Conservation (phyloP, 2,888 invertebrate genomes). For the Megalurothrips usitatus region DNA sequence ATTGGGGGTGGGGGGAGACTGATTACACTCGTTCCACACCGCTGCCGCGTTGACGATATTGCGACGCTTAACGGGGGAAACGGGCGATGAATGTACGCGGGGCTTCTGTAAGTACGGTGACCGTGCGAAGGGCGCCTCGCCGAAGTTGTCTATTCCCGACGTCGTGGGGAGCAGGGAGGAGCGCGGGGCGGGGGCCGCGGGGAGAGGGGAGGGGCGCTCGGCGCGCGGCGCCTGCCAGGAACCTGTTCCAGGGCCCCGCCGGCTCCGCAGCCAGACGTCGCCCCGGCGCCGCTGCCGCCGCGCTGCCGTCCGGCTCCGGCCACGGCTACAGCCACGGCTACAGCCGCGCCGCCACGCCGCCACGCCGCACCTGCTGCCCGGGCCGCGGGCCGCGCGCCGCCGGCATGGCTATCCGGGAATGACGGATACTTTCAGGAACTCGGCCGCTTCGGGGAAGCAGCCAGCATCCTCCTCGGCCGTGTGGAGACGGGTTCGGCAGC, state of each 20-base stretch:
- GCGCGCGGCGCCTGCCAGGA: background rate
- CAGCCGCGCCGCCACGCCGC: background rate
- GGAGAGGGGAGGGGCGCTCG: background rate
- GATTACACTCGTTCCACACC: too few species aligned
- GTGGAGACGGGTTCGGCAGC: background rate
- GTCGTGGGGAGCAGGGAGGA: background rate
- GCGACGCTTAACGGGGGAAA: too few species aligned
- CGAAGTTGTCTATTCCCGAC: background rate
- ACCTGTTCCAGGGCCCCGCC: too few species aligned
- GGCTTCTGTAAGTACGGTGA: background rate
- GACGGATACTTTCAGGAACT: slow-evolving; percentile 15
- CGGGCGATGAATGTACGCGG: too few species aligned
- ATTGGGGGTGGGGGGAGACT: too few species aligned
- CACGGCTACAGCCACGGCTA: too few species aligned
- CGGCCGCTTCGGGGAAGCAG: background rate
- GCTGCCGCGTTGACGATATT: too few species aligned
- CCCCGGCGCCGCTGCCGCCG: background rate
- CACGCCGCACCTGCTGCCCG: background rate
- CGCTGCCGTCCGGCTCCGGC: background rate
- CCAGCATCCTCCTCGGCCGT: background rate
- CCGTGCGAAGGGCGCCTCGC: too few species aligned
- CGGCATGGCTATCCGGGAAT: background rate
- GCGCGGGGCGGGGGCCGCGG: background rate
- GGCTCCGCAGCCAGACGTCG: too few species aligned
- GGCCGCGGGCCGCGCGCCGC: background rate